Conservation (phyloP, 2,113 vertebrate genomes). For the Empidonax traillii region DNA sequence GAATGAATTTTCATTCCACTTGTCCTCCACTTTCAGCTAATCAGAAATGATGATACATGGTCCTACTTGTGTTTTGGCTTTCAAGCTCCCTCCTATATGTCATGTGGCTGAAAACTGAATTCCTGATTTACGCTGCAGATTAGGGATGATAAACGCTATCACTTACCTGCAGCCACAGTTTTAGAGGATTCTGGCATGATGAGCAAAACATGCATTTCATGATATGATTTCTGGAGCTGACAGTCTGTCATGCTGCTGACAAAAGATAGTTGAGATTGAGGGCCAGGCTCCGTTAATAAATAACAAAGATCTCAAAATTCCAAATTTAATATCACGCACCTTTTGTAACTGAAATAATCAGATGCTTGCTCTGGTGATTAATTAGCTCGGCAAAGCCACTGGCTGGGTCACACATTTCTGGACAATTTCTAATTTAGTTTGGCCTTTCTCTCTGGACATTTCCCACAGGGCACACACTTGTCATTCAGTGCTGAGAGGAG, state of each 20-base stretch:
- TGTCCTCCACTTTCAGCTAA: constrained; percentile 46
- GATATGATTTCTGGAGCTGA: not conserved
- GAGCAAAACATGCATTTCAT: constrained; percentile 26
- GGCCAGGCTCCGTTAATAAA: constrained; percentile 16
- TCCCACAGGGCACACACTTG: not conserved
- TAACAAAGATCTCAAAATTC: constrained; percentile 20
- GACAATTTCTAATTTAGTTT: not conserved
- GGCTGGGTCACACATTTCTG: not conserved
- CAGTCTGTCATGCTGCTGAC: constrained; percentile 18
- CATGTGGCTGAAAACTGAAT: constrained; percentile 25
- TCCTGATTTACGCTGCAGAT: constrained; percentile 18
- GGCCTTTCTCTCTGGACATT: not conserved
- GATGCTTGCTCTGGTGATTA: not conserved
- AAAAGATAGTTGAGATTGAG: not conserved
- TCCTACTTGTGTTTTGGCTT: constrained; percentile 47
- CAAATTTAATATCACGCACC: not conserved
- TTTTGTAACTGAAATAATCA: not conserved
- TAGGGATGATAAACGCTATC: constrained; percentile 2
- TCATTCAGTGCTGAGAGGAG: not conserved
- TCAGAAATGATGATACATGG: constrained; percentile 47
- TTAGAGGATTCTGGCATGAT: constrained; percentile 22
- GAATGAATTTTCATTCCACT: constrained; percentile 54
- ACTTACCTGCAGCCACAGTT: not conserved
- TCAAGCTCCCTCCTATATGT: constrained; percentile 34
- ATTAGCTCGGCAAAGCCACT: not conserved